Evolutionary conservation across 1,140 invertebrate species (phyloP).

Genomic region (Coboldia fuscipes): DNA sequence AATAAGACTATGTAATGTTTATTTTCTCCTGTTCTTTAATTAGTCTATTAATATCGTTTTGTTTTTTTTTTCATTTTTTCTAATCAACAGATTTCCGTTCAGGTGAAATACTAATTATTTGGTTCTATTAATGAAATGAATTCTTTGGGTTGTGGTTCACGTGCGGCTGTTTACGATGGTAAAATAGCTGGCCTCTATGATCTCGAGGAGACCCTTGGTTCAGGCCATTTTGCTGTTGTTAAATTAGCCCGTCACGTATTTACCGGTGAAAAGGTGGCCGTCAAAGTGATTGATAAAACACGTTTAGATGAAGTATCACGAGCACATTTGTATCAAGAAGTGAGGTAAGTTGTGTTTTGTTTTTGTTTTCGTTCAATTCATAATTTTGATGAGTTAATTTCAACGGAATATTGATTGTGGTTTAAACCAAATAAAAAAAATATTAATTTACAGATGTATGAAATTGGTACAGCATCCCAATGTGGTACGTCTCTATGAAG

Average conservation of each 20-base stretch:
- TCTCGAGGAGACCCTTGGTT: constrained; percentile 80
- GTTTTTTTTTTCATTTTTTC: too few species aligned
- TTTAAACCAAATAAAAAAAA: not conserved
- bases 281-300: constrained; percentile 94
- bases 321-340: constrained; percentile 92
- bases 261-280: constrained; percentile 94
- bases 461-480: constrained; percentile 98
- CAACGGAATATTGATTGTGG: not conserved
- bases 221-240: constrained; percentile 96
- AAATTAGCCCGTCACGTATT: constrained; percentile 97
- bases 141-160: constrained; percentile 4
- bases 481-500: constrained; percentile 94
- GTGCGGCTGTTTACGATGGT: constrained; percentile 39
- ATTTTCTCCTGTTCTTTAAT: too few species aligned
- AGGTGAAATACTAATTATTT: too few species aligned
- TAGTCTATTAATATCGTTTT: too few species aligned
- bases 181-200: constrained; percentile 96
- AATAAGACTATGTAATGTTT: too few species aligned
- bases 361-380: not conserved
- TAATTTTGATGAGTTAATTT: not conserved
- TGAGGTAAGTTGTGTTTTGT: constrained; percentile 16
- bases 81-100: too few species aligned
- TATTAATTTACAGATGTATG: constrained; percentile 53
- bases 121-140: not conserved
- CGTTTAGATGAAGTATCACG: constrained; percentile 93